phyloP scores from a whole-genome alignment of 1,140 invertebrate genomes.

The Rhagoletis pomonella region DNA sequence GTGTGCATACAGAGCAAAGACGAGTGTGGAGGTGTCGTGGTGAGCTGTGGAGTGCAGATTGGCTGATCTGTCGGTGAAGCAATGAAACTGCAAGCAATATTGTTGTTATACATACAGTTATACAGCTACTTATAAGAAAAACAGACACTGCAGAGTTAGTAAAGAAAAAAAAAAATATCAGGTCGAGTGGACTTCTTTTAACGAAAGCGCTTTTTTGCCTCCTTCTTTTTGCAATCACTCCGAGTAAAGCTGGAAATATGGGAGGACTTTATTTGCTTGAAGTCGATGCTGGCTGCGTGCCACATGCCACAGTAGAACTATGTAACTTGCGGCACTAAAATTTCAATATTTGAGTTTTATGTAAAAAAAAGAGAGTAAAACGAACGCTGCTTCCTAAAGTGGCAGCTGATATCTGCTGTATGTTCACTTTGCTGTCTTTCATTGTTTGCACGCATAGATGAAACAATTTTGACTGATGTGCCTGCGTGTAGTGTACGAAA shows the following conservation, averaged over 20 bases:
- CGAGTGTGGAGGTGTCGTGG: neutral
- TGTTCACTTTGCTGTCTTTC: neutral
- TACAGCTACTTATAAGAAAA: too few relatives aligned
- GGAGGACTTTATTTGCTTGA: neutral
- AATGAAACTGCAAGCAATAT: neutral
- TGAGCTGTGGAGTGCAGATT: neutral
- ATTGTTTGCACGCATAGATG: neutral
- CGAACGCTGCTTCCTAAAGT: neutral
- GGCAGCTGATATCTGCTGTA: constrained; percentile 8
- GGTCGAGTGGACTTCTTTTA: too few relatives aligned
- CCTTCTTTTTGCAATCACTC: neutral
- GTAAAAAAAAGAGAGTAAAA: neutral
- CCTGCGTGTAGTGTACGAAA: neutral
- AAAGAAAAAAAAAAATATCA: neutral
- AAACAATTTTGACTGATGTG: constrained; percentile 25
- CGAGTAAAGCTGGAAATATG: neutral
- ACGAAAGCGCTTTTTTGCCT: too few relatives aligned
- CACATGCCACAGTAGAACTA: neutral
- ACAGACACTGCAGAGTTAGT: neutral
- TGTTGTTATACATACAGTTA: neutral
- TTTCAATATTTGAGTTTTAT: constrained; percentile 14
- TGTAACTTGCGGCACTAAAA: neutral
- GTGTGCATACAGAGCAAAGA: neutral
- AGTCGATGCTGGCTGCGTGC: neutral
- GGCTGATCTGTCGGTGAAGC: neutral